Evolutionary conservation across 2,113 vertebrate genomes (phyloP), one percentile per base, ranked within the genome.

Genomic region (Hiodon tergisus): DNA sequence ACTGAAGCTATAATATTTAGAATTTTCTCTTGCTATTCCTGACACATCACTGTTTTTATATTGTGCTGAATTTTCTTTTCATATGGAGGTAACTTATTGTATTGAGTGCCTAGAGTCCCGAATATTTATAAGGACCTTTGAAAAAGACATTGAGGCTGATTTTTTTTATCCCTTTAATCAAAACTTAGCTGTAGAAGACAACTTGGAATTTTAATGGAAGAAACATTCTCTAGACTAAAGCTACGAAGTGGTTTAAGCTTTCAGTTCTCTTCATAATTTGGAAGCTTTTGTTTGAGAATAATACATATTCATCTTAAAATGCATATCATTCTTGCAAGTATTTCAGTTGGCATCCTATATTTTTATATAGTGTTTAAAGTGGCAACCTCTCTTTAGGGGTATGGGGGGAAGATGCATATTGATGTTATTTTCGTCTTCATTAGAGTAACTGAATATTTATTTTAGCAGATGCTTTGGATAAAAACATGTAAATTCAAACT

Each of bases 311-410:
- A 31, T 62, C 60, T 63, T 63, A n/a, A n/a, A 62, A 57, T 72
- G 50, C 61, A 60, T 62, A 72, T 72, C n/a, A 16, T 58, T 61
- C 51, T 53, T 51, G 13, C 31, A 52, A 52, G 46, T 69, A 14
- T n/a, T 48, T 50, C 59, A 51, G 17, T 31, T 67, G 53, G 69
- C 13, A 57, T 67, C 69, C 69, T 14, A 59, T 31, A 52, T 47
- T 17, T 17, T 61, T 59, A 57, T 71, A 65, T 71, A 46, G 58
- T 71, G 60, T 71, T 47, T 71, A 14, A n/a, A 57, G 72, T 66
- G 7, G 3, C 31, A 16, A 13, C 65, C 51, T 73, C 59, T 63
- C 59, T 61, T 63, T 47, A 3, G 31, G 31, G 31, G 31, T 31
- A 47, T 66, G 63, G 9, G 63, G 31, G 48, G 7, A 11, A 47